Evolutionary conservation across 1,140 invertebrate genomes (phyloP), one percentile per base, ranked within the genome.

Genomic region (Drosophila sp.): DNA sequence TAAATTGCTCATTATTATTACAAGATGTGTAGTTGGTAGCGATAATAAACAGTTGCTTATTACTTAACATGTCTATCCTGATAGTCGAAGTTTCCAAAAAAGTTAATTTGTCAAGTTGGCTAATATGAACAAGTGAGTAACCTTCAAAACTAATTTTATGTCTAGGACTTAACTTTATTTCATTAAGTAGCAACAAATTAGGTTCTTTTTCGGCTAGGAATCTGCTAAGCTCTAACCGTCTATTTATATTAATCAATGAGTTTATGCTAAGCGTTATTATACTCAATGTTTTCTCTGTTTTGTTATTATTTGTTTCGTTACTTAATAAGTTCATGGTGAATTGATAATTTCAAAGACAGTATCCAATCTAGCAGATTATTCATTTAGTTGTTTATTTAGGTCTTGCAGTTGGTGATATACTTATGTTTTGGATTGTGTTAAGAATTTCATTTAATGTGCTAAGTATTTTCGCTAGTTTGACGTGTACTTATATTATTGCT

Each of bases 241-340:
- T 58, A 17, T 17, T 58, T 30, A 58, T 23, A 11, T n/a, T 58
- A 40, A 58, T 35, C 11, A 58, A 23, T 10, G 57, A 58, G 33
- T 58, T 58, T 35, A 58, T 32, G 33, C 38, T 58, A n/a, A 58
- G 17, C 8, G 57, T 23, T 17, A 58, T 58, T 35, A 58, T 58
- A 29, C 17, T 23, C 23, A 58, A 56, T 56, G 29, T 56, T 25
- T 56, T 5, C 5, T 7, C 3, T 7, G 54, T 2, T 27, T 7
- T 11, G 3, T 56, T 56, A 32, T 56, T n/a, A 1, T 32, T 3
- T 56, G 7, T 8, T 2, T 8, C 8, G 29, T 11, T 32, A 5
- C 27, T 4, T 4, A 17, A 3, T 56, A 2, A 17, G 17, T 17
- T 17, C 33, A 58, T 58, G 10, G 6, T 1, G 8, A 35, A 17